phyloP scores from a whole-genome alignment of 2,113 vertebrate genomes.

The Brienomyrus longianalis region DNA sequence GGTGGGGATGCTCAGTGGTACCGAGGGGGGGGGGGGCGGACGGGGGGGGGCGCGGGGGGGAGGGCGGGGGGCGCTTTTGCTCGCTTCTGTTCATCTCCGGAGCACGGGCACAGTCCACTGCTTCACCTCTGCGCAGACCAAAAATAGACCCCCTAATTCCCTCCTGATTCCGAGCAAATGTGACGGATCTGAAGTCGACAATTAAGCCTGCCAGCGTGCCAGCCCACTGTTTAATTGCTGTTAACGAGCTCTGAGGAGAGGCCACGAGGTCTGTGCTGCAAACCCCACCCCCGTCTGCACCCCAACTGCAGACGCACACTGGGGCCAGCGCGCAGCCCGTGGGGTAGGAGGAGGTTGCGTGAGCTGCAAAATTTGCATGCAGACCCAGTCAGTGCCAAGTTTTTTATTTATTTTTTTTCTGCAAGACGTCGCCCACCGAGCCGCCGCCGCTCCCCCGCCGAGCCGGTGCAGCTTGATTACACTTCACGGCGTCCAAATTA shows the following conservation, averaged over 20 bases:
- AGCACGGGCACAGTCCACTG: not conserved
- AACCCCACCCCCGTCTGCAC: not conserved
- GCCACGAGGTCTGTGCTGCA: conserved; percentile 15
- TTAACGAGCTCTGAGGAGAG: conserved; percentile 34
- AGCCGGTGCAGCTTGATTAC: conserved; percentile 50
- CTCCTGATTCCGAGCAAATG: conserved; percentile 15
- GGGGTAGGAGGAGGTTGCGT: not conserved
- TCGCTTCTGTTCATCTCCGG: conserved; percentile 13
- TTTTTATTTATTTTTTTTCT: conserved; percentile 26
- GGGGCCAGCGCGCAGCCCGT: not conserved
- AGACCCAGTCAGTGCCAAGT: conserved; percentile 18
- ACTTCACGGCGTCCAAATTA: conserved; percentile 49
- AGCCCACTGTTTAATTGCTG: conserved; percentile 27
- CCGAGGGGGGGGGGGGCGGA: too few relatives aligned
- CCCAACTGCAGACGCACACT: not conserved
- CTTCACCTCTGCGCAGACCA: not conserved
- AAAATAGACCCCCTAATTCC: not conserved
- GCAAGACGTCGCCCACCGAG: conserved; percentile 25
- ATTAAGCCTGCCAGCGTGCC: conserved; percentile 29
- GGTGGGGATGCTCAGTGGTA: too few relatives aligned
- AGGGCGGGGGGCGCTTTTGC: too few relatives aligned
- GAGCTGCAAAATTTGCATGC: conserved; percentile 35
- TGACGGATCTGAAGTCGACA: conserved; percentile 31
- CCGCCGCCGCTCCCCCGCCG: conserved; percentile 32
- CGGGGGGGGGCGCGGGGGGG: not conserved